These are phyloP conservation scores for Drosophila punjabiensis DNA, from an alignment of 1,140 invertebrate species.

Conservation along the genomic window DNA sequence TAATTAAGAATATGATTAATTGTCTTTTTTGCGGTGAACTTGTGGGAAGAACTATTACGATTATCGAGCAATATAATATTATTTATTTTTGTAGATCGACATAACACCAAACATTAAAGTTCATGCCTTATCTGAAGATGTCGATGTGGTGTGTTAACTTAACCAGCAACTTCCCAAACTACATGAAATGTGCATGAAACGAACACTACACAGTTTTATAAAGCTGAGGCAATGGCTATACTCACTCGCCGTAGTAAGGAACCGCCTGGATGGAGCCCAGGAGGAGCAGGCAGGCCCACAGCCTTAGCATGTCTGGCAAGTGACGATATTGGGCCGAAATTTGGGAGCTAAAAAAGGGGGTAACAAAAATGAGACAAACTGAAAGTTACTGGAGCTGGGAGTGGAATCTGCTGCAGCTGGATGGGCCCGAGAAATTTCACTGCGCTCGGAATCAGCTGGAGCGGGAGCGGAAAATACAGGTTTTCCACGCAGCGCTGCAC, in stretches of 20 bases:
- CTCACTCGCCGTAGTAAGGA: constrained; percentile 73
- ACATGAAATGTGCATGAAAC: constrained; percentile 71
- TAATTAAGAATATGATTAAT: neutral
- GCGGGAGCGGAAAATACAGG: constrained; percentile 60
- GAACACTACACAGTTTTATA: constrained; percentile 50
- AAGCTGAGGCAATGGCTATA: constrained; percentile 9
- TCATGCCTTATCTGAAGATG: constrained; percentile 52
- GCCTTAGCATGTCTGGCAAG: constrained; percentile 51
- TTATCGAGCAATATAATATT: neutral
- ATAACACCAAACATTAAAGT: constrained; percentile 24
- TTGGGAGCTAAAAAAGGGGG: constrained; percentile 20
- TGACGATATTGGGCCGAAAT: constrained; percentile 46
- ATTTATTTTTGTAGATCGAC: constrained; percentile 1
- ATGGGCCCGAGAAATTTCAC: constrained; percentile 63
- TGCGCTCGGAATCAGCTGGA: constrained; percentile 57
- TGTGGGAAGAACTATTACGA: neutral
- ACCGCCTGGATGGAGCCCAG: constrained; percentile 57
- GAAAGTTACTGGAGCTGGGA: constrained; percentile 53
- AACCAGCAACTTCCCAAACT: constrained; percentile 21
- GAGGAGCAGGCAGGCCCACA: constrained; percentile 68
- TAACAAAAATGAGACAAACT: constrained; percentile 37
- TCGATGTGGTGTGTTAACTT: constrained; percentile 38
- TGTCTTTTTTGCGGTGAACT: neutral
- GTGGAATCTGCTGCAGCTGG: constrained; percentile 37
- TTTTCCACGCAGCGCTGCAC: constrained; percentile 64